phyloP scores from a whole-genome alignment of 2,797 vertebrate species.

The Syndactyla subalaris region DNA sequence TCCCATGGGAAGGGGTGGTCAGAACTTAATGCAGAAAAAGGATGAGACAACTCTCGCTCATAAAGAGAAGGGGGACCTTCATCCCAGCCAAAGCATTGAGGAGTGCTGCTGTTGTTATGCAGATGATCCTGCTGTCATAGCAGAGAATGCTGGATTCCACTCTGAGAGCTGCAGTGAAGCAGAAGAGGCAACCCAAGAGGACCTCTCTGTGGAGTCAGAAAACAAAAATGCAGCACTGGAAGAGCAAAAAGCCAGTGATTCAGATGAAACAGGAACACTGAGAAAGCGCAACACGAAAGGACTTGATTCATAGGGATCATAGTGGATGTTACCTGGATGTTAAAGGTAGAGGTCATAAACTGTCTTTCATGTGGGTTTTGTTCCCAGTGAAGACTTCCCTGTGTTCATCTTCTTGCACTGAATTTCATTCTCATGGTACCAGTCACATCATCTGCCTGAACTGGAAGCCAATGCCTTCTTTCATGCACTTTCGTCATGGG shows the following conservation, averaged over 20 bases:
- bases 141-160: constrained; percentile 86
- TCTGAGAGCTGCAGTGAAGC: constrained; percentile 75
- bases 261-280: constrained; percentile 39
- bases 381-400: not conserved
- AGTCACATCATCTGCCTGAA: not conserved
- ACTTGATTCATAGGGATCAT: constrained; percentile 25
- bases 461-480: not conserved
- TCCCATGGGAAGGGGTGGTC: not conserved
- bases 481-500: not conserved
- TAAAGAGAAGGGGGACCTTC: constrained; percentile 74
- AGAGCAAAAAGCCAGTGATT: not conserved
- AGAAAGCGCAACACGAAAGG: constrained; percentile 79
- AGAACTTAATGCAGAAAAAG: constrained; percentile 32
- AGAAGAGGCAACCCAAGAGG: constrained; percentile 71
- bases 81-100: constrained; percentile 42
- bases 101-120: constrained; percentile 74
- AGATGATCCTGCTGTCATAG: constrained; percentile 87
- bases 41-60: constrained; percentile 70
- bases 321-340: not conserved
- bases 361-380: not conserved
- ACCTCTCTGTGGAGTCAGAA: constrained; percentile 65
- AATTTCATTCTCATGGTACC: not conserved
- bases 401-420: not conserved
- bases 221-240: constrained; percentile 1
- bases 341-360: not conserved